phyloP scores from a whole-genome alignment of 1,140 invertebrate genomes.

The Drosophila orosa region DNA sequence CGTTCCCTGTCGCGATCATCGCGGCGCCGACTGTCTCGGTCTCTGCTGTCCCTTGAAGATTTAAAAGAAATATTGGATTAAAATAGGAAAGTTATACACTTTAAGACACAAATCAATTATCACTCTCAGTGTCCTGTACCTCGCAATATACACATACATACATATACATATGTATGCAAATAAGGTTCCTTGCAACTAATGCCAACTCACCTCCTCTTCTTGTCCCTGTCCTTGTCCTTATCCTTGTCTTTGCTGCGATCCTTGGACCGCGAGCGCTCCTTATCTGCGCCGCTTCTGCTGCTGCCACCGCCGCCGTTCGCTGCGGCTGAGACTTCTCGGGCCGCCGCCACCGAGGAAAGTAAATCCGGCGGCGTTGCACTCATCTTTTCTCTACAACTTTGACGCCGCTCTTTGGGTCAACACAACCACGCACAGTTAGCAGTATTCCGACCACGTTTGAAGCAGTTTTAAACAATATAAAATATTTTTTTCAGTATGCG shows the following conservation, averaged over 20 bases:
- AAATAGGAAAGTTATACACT: too few relatives aligned
- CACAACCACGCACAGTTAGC: background rate
- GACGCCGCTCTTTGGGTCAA: background rate
- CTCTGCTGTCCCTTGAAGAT: conserved; percentile 58
- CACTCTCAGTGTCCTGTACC: too few relatives aligned
- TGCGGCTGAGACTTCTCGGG: conserved; percentile 43
- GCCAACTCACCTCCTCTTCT: conserved; percentile 74
- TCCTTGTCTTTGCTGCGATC: conserved; percentile 84
- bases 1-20: conserved; percentile 73
- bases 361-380: conserved; percentile 67
- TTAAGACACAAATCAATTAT: too few relatives aligned
- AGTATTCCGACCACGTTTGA: background rate
- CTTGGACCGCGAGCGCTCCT: conserved; percentile 72
- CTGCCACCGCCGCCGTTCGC: conserved; percentile 50
- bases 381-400: conserved; percentile 39
- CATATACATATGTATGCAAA: background rate
- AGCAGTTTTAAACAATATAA: background rate
- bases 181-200: background rate
- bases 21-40: conserved; percentile 84
- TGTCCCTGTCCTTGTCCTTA: conserved; percentile 84
- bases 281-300: conserved; percentile 47
- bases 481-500: conserved; percentile 30
- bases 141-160: background rate
- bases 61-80: background rate
- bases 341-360: conserved; percentile 21